A percentile compares a stretch with the other conserved stretches of the same genome.
Conservation (phyloP, 2,113 vertebrate species). For the Plestiodon gilberti region DNA sequence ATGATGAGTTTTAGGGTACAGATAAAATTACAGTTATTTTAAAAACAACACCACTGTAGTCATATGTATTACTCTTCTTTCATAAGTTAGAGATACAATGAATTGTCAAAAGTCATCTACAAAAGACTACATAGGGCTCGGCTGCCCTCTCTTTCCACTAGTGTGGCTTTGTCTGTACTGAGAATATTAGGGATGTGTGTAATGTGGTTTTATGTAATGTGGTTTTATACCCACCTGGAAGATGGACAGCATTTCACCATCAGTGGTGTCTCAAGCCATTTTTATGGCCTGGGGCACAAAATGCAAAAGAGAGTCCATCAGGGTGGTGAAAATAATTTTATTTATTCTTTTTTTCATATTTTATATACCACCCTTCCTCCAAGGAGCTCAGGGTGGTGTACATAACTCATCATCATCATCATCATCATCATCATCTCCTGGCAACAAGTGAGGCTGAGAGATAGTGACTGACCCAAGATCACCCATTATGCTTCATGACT, state of each 20-base stretch:
- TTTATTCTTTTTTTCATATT: neutral
- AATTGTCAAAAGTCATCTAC: neutral
- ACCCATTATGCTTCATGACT: no score
- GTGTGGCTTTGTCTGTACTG: neutral
- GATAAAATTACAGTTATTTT: constrained; percentile 1
- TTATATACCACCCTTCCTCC: no score
- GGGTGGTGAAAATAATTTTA: no score
- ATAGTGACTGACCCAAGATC: no score
- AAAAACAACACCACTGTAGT: constrained; percentile 23
- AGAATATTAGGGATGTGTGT: neutral
- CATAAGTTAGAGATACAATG: neutral
- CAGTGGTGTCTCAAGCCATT: neutral
- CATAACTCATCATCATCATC: no score
- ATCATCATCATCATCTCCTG: no score
- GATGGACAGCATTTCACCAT: neutral
- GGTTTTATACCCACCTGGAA: neutral
- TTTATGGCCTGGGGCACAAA: neutral
- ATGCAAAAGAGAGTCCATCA: neutral
- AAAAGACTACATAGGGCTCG: no score
- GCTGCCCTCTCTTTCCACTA: neutral
- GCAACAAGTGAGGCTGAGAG: no score
- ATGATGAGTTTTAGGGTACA: fast-evolving
- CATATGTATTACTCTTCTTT: neutral
- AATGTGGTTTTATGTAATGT: neutral
- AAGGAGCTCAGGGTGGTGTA: no score